These are phyloP conservation scores for Ernsta delagoae DNA, from an alignment of 2,888 invertebrate species.

Conservation along the genomic window DNA sequence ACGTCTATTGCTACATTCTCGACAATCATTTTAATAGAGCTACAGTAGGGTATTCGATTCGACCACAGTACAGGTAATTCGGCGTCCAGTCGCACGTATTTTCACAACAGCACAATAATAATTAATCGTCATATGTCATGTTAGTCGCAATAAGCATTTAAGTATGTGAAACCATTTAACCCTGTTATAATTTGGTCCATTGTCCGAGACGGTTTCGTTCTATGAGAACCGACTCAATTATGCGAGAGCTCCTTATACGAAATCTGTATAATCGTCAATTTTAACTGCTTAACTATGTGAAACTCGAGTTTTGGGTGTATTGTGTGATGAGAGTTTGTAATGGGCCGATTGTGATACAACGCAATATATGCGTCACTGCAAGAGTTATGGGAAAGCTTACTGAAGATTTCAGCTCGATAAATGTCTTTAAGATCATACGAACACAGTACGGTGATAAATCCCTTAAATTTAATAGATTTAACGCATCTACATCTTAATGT, in stretches of 20 bases:
- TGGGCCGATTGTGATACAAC: constrained; percentile 52
- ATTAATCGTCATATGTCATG: constrained; percentile 81
- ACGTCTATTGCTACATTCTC: constrained; percentile 47
- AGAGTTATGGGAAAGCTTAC: constrained; percentile 37
- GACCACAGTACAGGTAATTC: constrained; percentile 51
- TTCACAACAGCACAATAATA: constrained; percentile 65
- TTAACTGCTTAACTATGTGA: constrained; percentile 83
- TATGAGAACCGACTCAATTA: constrained; percentile 83
- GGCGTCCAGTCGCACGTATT: constrained; percentile 49
- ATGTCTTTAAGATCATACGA: constrained; percentile 6
- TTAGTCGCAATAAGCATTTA: constrained; percentile 74
- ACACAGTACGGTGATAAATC: constrained; percentile 6
- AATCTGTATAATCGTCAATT: constrained; percentile 80
- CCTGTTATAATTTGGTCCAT: constrained; percentile 81
- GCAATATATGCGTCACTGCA: constrained; percentile 43
- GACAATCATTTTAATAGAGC: constrained; percentile 42
- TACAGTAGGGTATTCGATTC: constrained; percentile 36
- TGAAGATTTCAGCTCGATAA: constrained; percentile 16
- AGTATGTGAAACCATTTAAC: constrained; percentile 81
- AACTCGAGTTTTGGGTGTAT: constrained; percentile 74
- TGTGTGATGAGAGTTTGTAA: constrained; percentile 67
- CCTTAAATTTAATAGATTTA: constrained; percentile 20
- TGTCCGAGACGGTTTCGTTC: constrained; percentile 80
- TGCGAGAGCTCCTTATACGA: constrained; percentile 66
- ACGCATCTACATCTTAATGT: no score